phyloP scores from a whole-genome alignment of 2,888 invertebrate species.

The Platycheirus albimanus region DNA sequence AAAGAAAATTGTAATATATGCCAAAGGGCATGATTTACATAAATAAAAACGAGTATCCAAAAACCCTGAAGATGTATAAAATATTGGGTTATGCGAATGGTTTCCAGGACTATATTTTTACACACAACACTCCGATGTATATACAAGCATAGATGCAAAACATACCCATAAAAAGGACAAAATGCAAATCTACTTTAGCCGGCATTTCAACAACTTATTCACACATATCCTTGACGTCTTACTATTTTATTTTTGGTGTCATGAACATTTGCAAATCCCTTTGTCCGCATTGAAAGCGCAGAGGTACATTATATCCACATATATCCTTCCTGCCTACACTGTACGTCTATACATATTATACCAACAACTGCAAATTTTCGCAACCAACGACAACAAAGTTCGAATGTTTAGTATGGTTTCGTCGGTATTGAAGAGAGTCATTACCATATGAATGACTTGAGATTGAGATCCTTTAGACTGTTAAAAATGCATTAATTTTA shows the following conservation, averaged over 20 bases:
- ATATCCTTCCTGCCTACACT: neutral
- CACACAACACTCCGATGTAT: neutral
- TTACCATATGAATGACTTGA: slow-evolving; percentile 66
- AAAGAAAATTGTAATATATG: slow-evolving; percentile 60
- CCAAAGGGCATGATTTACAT: slow-evolving; percentile 68
- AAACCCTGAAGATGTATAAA: slow-evolving; percentile 29
- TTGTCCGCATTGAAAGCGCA: slow-evolving; percentile 53
- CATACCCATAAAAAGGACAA: slow-evolving; percentile 64
- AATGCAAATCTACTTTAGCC: slow-evolving; percentile 61
- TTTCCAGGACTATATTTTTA: slow-evolving; percentile 9
- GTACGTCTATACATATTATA: neutral
- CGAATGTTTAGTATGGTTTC: slow-evolving; percentile 15
- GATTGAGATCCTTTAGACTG: slow-evolving; percentile 45
- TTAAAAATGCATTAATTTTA: slow-evolving; percentile 62
- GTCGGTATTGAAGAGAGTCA: slow-evolving; percentile 55
- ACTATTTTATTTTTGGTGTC: slow-evolving; percentile 53
- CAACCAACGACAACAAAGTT: slow-evolving; percentile 41
- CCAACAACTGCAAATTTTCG: slow-evolving; percentile 42
- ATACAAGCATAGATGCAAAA: slow-evolving; percentile 37
- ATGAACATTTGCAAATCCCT: slow-evolving; percentile 65
- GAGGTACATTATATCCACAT: neutral
- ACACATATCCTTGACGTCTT: slow-evolving; percentile 59
- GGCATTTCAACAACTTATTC: slow-evolving; percentile 69
- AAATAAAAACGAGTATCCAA: slow-evolving; percentile 54
- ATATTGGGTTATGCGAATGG: slow-evolving; percentile 20